These are phyloP conservation scores for Tarsius wallacei DNA, from an alignment of 2,797 vertebrate species.

Conservation along the genomic window DNA sequence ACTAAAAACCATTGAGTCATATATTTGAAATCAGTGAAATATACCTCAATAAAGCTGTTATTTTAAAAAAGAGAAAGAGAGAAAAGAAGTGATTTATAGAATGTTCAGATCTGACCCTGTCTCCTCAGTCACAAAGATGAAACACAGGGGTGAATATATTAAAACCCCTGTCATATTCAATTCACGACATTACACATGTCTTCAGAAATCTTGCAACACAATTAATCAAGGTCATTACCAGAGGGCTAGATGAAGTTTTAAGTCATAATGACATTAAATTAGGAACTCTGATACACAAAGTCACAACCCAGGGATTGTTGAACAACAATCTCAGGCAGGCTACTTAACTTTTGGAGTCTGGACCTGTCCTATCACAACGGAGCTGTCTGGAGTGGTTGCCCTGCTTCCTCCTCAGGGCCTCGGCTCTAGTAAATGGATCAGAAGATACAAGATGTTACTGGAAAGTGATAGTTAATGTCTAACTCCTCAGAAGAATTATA, in stretches of 20 bases:
- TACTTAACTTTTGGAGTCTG: neutral
- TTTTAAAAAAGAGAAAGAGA: neutral
- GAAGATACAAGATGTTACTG: neutral
- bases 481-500: neutral
- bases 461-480: neutral
- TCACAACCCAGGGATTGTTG: neutral
- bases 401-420: neutral
- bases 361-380: neutral
- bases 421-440: neutral
- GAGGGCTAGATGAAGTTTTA: neutral
- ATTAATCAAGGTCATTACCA: neutral
- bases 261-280: neutral
- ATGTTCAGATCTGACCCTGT: neutral
- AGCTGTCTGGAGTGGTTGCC: neutral
- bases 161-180: neutral
- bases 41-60: neutral
- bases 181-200: neutral
- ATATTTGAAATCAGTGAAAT: neutral
- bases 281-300: neutral
- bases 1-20: neutral
- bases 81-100: neutral
- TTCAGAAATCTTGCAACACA: neutral
- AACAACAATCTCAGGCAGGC: neutral
- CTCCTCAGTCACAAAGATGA: neutral
- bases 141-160: neutral